Percentiles rank a stretch among this genome's conserved stretches.
Conservation (phyloP, 1,140 invertebrate species). For the Oncopodura yosiiana region DNA sequence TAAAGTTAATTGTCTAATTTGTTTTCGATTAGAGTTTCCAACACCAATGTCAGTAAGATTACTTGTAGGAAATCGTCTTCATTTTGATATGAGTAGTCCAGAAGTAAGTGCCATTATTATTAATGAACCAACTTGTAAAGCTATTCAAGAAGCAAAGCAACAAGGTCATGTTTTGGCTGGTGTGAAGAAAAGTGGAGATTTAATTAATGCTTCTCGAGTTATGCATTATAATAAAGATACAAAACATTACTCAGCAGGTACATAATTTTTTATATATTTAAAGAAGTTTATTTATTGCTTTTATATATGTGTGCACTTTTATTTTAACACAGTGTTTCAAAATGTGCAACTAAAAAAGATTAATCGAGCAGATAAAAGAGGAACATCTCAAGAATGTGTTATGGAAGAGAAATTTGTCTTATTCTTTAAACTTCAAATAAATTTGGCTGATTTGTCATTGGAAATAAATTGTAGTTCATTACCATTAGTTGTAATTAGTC, state of each 20-base stretch:
- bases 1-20: too few relatives aligned
- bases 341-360: neutral
- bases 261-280: too few relatives aligned
- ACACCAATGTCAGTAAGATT: neutral
- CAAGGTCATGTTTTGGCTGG: too few relatives aligned
- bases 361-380: neutral
- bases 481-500: slow-evolving; percentile 1
- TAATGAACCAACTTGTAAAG: neutral
- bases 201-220: too few relatives aligned
- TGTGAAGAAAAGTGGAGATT: too few relatives aligned
- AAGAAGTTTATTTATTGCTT: too few relatives aligned
- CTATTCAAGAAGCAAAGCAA: too few relatives aligned
- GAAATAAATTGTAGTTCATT: neutral
- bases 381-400: neutral
- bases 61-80: neutral
- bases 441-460: neutral
- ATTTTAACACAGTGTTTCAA: too few relatives aligned
- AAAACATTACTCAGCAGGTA: too few relatives aligned
- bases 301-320: too few relatives aligned
- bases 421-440: neutral
- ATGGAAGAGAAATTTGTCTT: slow-evolving; percentile 6
- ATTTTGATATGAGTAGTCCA: neutral
- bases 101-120: neutral
- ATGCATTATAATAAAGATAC: too few relatives aligned
- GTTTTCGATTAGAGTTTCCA: too few relatives aligned